Conservation (phyloP, 2,797 vertebrate species). For the Coccyzus lansbergi region DNA sequence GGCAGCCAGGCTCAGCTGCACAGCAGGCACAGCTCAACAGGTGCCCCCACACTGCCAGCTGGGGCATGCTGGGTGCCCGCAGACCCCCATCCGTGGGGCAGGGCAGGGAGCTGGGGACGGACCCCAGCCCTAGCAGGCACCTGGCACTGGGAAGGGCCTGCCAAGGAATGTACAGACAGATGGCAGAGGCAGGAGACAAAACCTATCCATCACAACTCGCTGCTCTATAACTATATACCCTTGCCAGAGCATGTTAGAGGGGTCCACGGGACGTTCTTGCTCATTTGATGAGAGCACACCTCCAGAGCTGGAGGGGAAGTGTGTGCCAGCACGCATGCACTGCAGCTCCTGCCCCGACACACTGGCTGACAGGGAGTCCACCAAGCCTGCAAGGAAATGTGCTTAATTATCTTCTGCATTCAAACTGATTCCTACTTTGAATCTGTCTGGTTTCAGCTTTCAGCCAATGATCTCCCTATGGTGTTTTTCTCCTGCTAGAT, state of each 20-base stretch:
- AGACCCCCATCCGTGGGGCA: neutral
- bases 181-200: neutral
- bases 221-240: neutral
- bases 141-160: neutral
- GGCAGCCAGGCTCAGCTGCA: neutral
- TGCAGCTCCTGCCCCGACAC: fast-evolving
- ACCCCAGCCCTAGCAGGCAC: neutral
- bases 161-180: neutral
- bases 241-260: neutral
- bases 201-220: neutral
- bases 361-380: neutral
- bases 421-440: slow-evolving; percentile 21
- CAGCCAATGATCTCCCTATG: neutral
- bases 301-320: neutral
- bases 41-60: neutral
- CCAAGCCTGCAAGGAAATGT: neutral
- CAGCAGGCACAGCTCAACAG: neutral
- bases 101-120: fast-evolving
- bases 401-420: slow-evolving; percentile 19
- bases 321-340: fast-evolving
- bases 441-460: slow-evolving; percentile 30
- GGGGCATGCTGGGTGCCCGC: fast-evolving
- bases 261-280: neutral
- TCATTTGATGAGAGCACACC: fast-evolving
- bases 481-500: slow-evolving; percentile 26